These are phyloP conservation scores for Raja brachyura DNA, from an alignment of 2,113 vertebrate species.

Conservation along the genomic window DNA sequence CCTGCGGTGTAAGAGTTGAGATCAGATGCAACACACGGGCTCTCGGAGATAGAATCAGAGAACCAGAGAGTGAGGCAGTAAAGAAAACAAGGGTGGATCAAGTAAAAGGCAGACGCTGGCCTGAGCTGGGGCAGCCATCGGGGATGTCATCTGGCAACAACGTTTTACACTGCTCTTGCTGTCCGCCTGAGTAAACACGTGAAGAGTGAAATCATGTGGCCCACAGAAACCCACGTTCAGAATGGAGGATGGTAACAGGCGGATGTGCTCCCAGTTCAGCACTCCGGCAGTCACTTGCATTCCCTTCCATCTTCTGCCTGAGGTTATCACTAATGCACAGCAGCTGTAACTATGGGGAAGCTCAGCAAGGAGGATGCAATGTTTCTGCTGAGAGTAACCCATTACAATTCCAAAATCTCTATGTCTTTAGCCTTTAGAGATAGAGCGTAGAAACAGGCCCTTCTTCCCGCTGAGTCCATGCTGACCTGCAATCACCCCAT, in stretches of 20 bases:
- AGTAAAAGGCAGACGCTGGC: neutral
- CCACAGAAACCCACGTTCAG: neutral
- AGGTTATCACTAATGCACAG: neutral
- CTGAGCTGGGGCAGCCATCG: neutral
- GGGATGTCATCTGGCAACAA: conserved; percentile 22
- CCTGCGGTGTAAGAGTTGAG: neutral
- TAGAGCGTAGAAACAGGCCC: too few relatives aligned
- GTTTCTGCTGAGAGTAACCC: neutral
- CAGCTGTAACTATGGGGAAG: neutral
- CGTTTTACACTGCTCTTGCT: neutral
- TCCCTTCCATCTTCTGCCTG: neutral
- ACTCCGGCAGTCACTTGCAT: neutral
- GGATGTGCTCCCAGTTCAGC: neutral
- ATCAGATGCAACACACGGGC: neutral
- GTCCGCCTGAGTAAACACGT: neutral
- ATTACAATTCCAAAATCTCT: neutral
- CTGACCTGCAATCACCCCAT: too few relatives aligned
- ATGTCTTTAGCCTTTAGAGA: too few relatives aligned
- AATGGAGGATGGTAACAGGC: neutral
- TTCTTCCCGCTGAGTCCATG: too few relatives aligned
- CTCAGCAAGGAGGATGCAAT: neutral
- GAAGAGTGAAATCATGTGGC: conserved; percentile 13
- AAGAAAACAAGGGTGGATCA: conserved; percentile 3
- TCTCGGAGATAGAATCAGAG: neutral
- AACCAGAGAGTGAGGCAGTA: neutral